Evolutionary conservation across 2,888 invertebrate genomes (phyloP).

Genomic region (Agrotis clavis): DNA sequence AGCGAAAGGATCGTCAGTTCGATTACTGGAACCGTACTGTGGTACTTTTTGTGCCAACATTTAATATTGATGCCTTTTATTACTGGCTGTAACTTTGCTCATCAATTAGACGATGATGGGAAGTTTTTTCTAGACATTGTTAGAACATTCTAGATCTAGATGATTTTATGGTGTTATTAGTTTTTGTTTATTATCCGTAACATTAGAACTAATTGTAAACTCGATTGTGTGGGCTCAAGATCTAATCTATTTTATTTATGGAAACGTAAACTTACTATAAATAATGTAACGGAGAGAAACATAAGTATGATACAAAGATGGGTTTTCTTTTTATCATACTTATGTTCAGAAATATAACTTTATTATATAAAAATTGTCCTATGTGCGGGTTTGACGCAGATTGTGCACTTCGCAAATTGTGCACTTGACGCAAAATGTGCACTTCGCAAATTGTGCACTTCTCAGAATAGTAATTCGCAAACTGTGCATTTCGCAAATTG

Average conservation of each 20-base stretch:
- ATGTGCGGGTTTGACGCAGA: no score
- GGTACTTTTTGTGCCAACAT: slow-evolving; percentile 47
- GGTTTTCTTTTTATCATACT: no score
- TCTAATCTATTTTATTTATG: not conserved
- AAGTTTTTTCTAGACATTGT: slow-evolving; percentile 33
- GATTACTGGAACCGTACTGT: slow-evolving; percentile 56
- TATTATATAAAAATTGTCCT: no score
- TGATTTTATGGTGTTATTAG: slow-evolving; percentile 31
- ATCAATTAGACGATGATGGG: slow-evolving; percentile 44
- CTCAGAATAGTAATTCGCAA: no score
- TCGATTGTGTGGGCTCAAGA: not conserved
- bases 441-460: no score
- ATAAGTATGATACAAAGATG: no score
- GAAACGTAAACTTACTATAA: not conserved
- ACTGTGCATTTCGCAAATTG: no score
- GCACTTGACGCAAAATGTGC: no score
- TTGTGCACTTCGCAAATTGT: no score
- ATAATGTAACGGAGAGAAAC: not conserved
- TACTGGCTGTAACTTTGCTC: slow-evolving; percentile 39
- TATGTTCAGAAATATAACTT: no score
- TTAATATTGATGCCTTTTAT: slow-evolving; percentile 57
- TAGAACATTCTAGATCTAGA: slow-evolving; percentile 26
- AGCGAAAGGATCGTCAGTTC: slow-evolving; percentile 56
- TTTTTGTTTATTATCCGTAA: slow-evolving; percentile 38
- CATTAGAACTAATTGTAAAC: slow-evolving; percentile 37